phyloP scores from a whole-genome alignment of 2,797 vertebrate genomes.

The Nyctalus aviator region DNA sequence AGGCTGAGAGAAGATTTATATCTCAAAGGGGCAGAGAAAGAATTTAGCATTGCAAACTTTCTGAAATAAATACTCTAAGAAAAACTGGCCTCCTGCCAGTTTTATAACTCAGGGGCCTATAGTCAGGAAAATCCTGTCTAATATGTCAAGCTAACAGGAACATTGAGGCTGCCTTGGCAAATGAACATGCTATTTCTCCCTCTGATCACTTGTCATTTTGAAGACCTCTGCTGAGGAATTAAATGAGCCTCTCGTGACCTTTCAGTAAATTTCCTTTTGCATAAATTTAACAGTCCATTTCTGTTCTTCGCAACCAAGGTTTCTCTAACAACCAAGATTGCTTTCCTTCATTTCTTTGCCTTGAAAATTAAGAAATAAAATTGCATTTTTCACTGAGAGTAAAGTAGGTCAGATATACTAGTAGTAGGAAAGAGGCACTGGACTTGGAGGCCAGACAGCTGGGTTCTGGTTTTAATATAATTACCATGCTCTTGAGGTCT shows the following conservation, averaged over 20 bases:
- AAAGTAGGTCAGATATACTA: background rate
- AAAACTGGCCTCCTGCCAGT: background rate
- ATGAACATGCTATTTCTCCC: background rate
- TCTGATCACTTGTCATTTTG: background rate
- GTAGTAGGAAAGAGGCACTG: background rate
- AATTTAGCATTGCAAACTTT: background rate
- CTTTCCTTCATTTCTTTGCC: background rate
- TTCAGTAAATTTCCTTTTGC: background rate
- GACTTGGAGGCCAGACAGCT: background rate
- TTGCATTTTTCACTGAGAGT: background rate
- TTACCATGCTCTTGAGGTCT: background rate
- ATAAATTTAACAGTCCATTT: background rate
- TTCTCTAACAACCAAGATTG: background rate
- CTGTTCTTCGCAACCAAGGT: background rate
- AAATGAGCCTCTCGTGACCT: background rate
- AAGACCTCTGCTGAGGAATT: background rate
- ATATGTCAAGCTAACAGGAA: background rate
- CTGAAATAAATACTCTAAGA: background rate
- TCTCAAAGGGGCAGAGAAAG: background rate
- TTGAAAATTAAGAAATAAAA: conserved; percentile 26
- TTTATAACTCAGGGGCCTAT: background rate
- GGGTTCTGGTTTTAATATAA: conserved; percentile 3
- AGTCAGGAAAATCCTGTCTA: background rate
- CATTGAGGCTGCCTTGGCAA: background rate
- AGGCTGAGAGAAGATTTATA: background rate